Base-by-base conservation (phyloP, 2,113 vertebrate species). In the Anguilla japonica region DNA sequence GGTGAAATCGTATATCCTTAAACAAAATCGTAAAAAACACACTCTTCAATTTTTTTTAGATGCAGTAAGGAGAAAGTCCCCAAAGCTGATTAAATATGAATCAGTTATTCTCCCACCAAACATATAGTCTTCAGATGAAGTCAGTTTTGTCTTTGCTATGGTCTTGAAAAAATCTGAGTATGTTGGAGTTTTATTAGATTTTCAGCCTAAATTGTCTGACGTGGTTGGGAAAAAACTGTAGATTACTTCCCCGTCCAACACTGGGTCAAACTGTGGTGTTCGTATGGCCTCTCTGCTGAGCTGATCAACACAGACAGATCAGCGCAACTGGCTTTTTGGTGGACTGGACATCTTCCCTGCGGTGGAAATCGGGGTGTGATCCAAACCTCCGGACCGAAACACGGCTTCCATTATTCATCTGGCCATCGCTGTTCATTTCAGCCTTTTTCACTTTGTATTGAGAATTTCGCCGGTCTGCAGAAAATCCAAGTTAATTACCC, bases 401-500 rank as follows among this genome's bases (percentile, higher is more conserved):
- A 81, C 78, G 46, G 84, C 53, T 15, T 29, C 78, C 84, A 85
- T 85, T 81, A 57, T 85, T 40, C 84, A 26, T 39, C 11, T 15
- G 75, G 26, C 50, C 75, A 41, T 16, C 56, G 50, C 43, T 56
- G 20, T 56, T 79, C 41, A 46, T 85, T 22, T 41, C 18, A 18
- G 39, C 16, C 50, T 0, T 41, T 81, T 80, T 53, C 50, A 0
- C 22, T 85, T 85, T 53, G 56, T 8, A 60, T 16, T 56, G 16
- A 81, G 22, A 11, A 57, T 63, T 57, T 57, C 50, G 34, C 75
- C 84, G 14, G 71, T 13, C 71, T 34, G 29, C 71, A n/a, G 53
- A n/a, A 85, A 85, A 43, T 43, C 60, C 83, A 84, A 81, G 84
- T 89, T 89, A 87, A 84, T 79, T 83, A 56, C 83, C 84, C 82